These are phyloP conservation scores for Ochlodes sylvanus DNA, from an alignment of 2,888 invertebrate species.

Conservation along the genomic window DNA sequence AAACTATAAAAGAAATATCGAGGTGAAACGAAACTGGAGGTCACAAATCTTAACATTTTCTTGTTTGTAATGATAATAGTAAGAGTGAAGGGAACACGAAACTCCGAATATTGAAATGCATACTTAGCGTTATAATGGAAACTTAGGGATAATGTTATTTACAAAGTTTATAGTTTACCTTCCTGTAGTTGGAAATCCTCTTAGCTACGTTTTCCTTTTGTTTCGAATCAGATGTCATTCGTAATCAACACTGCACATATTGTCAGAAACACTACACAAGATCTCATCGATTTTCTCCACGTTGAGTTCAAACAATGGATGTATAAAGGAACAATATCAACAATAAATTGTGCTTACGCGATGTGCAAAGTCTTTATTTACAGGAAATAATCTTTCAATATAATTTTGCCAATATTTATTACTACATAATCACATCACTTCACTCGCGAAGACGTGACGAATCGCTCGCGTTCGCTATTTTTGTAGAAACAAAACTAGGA, in stretches of 20 bases:
- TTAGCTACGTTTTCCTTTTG: slow-evolving; percentile 72
- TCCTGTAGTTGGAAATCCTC: slow-evolving; percentile 40
- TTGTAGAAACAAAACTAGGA: slow-evolving; percentile 26
- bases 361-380: slow-evolving; percentile 50
- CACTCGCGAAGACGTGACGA: slow-evolving; percentile 51
- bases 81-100: slow-evolving; percentile 65
- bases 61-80: slow-evolving; percentile 59
- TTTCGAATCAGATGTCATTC: slow-evolving; percentile 77
- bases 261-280: slow-evolving; percentile 65
- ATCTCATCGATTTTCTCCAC: slow-evolving; percentile 64
- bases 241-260: slow-evolving; percentile 81
- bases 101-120: slow-evolving; percentile 28
- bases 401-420: slow-evolving; percentile 54
- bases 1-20: slow-evolving; percentile 50
- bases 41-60: slow-evolving; percentile 78
- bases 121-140: slow-evolving; percentile 18
- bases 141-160: background rate
- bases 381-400: slow-evolving; percentile 50
- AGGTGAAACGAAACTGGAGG: slow-evolving; percentile 61
- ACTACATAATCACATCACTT: slow-evolving; percentile 43
- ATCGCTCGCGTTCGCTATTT: slow-evolving; percentile 47
- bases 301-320: slow-evolving; percentile 55
- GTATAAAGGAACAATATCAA: slow-evolving; percentile 50
- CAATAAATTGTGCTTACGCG: slow-evolving; percentile 54
- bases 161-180: slow-evolving; percentile 58